A percentile compares a stretch with the other conserved stretches of the same genome.
Conservation (phyloP, 2,797 vertebrate genomes). For the Fratercula arctica region DNA sequence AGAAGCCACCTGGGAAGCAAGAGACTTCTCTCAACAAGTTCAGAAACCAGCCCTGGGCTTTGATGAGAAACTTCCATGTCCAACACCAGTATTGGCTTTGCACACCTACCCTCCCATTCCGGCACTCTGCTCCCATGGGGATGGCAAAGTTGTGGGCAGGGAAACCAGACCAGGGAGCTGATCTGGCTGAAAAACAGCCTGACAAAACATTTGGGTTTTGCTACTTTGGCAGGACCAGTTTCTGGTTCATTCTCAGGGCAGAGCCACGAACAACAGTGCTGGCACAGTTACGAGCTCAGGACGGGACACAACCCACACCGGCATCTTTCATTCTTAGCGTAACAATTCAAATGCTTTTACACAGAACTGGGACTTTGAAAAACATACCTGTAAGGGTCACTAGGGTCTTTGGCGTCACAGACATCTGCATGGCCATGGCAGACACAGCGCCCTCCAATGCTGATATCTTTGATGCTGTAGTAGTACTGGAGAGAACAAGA, state of each 20-base stretch:
- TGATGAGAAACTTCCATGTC: not conserved
- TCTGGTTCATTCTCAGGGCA: not conserved
- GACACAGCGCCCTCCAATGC: constrained; percentile 86
- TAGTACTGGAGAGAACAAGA: constrained; percentile 79
- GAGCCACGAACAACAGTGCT: not conserved
- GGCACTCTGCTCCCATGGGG: not conserved
- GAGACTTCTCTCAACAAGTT: not conserved
- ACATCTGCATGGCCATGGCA: constrained; percentile 89
- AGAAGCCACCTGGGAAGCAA: not conserved
- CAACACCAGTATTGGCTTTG: not conserved
- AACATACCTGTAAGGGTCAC: constrained; percentile 90
- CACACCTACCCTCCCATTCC: not conserved
- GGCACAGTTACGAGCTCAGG: not conserved
- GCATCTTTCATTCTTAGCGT: not conserved
- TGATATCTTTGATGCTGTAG: constrained; percentile 93
- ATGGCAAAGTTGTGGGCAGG: not conserved
- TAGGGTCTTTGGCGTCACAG: constrained; percentile 89
- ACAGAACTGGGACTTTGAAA: not conserved
- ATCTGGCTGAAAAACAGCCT: not conserved
- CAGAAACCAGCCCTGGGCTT: not conserved
- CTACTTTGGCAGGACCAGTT: not conserved
- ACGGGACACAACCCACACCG: not conserved
- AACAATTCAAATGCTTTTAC: not conserved
- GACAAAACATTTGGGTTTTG: not conserved
- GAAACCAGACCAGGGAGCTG: not conserved